Percentiles rank a stretch among this genome's conserved stretches.
These are phyloP conservation scores for Ormia ochracea DNA, from an alignment of 2,888 invertebrate genomes.

Conservation along the genomic window DNA sequence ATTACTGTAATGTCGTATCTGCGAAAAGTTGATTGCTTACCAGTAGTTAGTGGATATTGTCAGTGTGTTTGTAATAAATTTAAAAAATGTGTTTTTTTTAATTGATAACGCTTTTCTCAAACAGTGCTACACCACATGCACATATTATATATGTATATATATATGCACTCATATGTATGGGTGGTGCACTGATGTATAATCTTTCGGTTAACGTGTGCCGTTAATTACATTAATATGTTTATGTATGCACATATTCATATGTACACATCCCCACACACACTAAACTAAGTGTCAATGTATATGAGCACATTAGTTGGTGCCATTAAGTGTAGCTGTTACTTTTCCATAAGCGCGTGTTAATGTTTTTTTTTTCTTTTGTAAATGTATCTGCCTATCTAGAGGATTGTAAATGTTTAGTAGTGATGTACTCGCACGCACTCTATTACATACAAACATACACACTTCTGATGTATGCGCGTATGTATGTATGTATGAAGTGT, in stretches of 20 bases:
- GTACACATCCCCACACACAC: too few relatives aligned
- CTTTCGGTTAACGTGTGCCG: not conserved
- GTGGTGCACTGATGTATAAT: too few relatives aligned
- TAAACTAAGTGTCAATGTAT: too few relatives aligned
- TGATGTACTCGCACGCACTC: not conserved
- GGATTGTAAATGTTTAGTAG: not conserved
- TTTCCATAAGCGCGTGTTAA: constrained; percentile 52
- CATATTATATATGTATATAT: not conserved
- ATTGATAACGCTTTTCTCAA: not conserved
- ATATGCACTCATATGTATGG: not conserved
- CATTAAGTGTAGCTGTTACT: constrained; percentile 10
- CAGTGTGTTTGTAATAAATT: too few relatives aligned
- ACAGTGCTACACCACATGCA: not conserved
- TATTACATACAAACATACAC: not conserved
- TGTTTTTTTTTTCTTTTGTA: not conserved
- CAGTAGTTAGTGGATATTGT: too few relatives aligned
- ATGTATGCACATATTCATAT: too few relatives aligned
- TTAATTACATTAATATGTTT: too few relatives aligned
- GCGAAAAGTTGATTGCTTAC: too few relatives aligned
- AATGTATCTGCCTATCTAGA: not conserved
- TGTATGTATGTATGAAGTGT: too few relatives aligned
- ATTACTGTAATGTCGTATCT: too few relatives aligned
- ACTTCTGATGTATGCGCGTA: not conserved
- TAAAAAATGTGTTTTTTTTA: not conserved
- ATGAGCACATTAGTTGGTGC: not conserved